Conservation (phyloP, 37 sponge, comb jelly and placozoan genomes). For the Tethya wilhelma region DNA sequence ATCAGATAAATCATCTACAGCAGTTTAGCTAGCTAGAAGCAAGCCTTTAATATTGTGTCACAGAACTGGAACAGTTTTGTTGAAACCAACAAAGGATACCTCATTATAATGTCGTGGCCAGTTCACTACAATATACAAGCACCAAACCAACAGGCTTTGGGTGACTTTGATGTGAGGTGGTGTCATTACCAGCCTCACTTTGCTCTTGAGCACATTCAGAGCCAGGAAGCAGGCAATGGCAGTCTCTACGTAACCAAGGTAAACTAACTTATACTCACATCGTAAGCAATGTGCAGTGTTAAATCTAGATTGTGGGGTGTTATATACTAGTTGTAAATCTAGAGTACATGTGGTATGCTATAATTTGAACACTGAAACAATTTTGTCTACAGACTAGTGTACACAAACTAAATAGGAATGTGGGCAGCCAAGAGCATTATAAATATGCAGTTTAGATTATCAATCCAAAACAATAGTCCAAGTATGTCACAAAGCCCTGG, state of each 20-base stretch:
- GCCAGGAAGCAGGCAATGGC: background rate
- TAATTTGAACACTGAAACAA: background rate
- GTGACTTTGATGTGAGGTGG: background rate
- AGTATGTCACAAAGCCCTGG: background rate
- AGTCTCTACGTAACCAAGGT: background rate
- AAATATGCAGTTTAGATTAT: slow-evolving; percentile 1
- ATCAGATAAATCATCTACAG: too few relatives aligned
- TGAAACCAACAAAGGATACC: too few relatives aligned
- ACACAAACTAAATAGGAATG: background rate
- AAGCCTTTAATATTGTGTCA: too few relatives aligned
- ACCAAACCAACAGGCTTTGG: too few relatives aligned
- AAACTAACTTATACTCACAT: background rate
- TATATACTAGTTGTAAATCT: too few relatives aligned
- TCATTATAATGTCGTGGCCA: too few relatives aligned
- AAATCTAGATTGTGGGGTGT: too few relatives aligned
- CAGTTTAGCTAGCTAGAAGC: too few relatives aligned
- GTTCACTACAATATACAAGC: too few relatives aligned
- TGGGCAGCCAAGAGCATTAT: too few relatives aligned
- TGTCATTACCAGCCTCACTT: background rate
- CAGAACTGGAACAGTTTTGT: too few relatives aligned
- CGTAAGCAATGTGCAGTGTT: too few relatives aligned
- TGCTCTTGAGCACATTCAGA: background rate
- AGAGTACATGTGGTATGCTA: background rate
- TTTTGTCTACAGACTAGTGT: background rate
- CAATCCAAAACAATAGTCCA: slow-evolving; percentile 4